Evolutionary conservation across 2,797 vertebrate species (phyloP).

Genomic region (Odontamblyopus rebecca): DNA sequence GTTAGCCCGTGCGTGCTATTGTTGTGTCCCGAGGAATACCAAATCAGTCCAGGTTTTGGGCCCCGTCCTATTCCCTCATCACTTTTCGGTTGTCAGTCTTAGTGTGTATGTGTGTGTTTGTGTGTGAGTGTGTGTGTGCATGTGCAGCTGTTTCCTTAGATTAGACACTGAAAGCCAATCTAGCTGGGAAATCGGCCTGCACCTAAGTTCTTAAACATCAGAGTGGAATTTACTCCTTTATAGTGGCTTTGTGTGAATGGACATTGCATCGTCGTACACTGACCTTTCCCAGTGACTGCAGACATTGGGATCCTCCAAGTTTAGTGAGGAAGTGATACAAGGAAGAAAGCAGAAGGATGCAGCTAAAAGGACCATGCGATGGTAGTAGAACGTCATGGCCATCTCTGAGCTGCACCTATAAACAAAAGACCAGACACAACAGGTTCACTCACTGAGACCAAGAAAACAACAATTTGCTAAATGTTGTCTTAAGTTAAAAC

Average conservation of each 20-base stretch:
- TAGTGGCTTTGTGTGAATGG: slow-evolving; percentile 23
- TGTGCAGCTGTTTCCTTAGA: slow-evolving; percentile 68
- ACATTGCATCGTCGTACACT: slow-evolving; percentile 20
- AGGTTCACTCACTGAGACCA: too few relatives aligned
- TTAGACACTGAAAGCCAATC: slow-evolving; percentile 70
- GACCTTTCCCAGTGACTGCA: slow-evolving; percentile 99
- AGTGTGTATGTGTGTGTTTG: neutral
- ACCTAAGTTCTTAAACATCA: slow-evolving; percentile 61
- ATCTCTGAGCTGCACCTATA: slow-evolving; percentile 79
- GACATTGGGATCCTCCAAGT: slow-evolving; percentile 95
- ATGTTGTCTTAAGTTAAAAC: neutral
- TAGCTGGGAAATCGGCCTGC: slow-evolving; percentile 63
- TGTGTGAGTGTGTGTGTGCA: neutral
- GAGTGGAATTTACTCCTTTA: slow-evolving; percentile 49
- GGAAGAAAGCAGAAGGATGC: slow-evolving; percentile 77
- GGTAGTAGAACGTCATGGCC: slow-evolving; percentile 63
- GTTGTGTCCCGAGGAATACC: neutral
- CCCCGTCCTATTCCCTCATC: neutral
- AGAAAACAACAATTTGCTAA: neutral
- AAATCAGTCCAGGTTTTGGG: neutral
- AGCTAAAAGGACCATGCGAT: slow-evolving; percentile 67
- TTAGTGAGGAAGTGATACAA: slow-evolving; percentile 78
- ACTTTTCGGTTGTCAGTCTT: slow-evolving; percentile 1
- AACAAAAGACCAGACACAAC: slow-evolving; percentile 14
- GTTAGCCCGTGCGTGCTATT: too few relatives aligned